A percentile compares a stretch with the other conserved stretches of the same genome.
Evolutionary conservation across 2,797 vertebrate genomes (phyloP).

Genomic region (Austrolebias charrua): DNA sequence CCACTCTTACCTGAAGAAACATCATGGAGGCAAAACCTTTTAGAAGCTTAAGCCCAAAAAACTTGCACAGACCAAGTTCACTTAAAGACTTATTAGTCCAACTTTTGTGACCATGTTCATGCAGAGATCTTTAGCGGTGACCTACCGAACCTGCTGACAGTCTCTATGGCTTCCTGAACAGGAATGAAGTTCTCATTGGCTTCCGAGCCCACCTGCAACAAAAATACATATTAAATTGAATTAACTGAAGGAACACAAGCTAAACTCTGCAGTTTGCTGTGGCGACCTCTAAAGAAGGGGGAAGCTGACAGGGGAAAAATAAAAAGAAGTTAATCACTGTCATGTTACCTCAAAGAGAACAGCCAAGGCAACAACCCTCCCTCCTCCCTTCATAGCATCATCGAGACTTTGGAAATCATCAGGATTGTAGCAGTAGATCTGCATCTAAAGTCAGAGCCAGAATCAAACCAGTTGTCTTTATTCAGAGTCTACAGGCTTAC

Average conservation of each 20-base stretch:
- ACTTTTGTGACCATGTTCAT: not conserved
- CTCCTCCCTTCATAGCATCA: constrained; percentile 85
- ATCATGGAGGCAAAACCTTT: no score
- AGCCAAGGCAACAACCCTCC: constrained; percentile 87
- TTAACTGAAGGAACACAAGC: not conserved
- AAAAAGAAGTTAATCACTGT: not conserved
- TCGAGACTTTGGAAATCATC: constrained; percentile 85
- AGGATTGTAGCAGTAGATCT: constrained; percentile 89
- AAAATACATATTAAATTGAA: not conserved
- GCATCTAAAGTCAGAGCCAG: constrained; percentile 82
- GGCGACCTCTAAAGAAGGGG: no score
- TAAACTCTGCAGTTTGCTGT: no score
- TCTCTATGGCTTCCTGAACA: constrained; percentile 86
- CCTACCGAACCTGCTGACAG: constrained; percentile 93
- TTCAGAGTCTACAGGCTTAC: not conserved
- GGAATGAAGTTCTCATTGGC: constrained; percentile 85
- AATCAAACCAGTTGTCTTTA: not conserved
- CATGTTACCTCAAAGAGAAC: constrained; percentile 89
- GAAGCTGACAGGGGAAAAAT: no score
- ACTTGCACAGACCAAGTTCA: no score
- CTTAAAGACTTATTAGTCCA: no score
- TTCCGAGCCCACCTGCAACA: constrained; percentile 82
- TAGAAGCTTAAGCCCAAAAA: no score
- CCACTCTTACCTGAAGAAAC: constrained; percentile 85
- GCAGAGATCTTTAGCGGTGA: constrained; percentile 14